A percentile compares a stretch with the other conserved stretches of the same genome.
Conservation (phyloP, 2,888 invertebrate genomes). For the Chironomus tentans region DNA sequence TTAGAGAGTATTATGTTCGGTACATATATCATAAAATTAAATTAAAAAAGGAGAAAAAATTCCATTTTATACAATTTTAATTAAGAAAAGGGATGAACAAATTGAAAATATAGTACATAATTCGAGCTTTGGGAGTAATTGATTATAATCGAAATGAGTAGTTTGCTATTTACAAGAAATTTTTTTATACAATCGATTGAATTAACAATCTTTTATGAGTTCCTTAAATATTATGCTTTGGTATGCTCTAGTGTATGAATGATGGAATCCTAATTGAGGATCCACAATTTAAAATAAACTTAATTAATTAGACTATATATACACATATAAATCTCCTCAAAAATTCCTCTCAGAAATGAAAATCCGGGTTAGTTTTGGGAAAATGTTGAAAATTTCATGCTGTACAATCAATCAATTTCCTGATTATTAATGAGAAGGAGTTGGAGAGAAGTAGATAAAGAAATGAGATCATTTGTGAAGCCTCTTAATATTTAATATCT, state of each 20-base stretch:
- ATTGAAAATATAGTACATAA: constrained; percentile 1
- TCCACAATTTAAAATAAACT: too few species aligned
- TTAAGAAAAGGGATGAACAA: too few species aligned
- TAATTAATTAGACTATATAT: too few species aligned
- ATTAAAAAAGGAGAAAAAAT: not conserved
- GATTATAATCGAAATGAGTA: not conserved
- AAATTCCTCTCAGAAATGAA: too few species aligned
- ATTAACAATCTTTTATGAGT: too few species aligned
- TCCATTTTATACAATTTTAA: not conserved
- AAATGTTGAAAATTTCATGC: not conserved
- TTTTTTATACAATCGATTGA: too few species aligned
- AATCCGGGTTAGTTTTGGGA: not conserved
- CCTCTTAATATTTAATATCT: not conserved
- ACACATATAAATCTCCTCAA: too few species aligned
- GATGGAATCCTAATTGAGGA: too few species aligned
- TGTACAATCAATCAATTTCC: constrained; percentile 6
- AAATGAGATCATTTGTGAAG: constrained; percentile 23
- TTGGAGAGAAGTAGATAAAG: too few species aligned
- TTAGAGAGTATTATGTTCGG: not conserved
- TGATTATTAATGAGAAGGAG: not conserved
- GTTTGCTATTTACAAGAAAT: not conserved
- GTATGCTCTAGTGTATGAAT: constrained; percentile 21
- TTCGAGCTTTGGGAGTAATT: constrained; percentile 15
- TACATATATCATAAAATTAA: not conserved
- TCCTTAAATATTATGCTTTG: constrained; percentile 15